Percentiles rank a stretch among this genome's conserved stretches.
These are phyloP conservation scores for Achlya flavicornis DNA, from an alignment of 2,888 invertebrate species.

Conservation along the genomic window DNA sequence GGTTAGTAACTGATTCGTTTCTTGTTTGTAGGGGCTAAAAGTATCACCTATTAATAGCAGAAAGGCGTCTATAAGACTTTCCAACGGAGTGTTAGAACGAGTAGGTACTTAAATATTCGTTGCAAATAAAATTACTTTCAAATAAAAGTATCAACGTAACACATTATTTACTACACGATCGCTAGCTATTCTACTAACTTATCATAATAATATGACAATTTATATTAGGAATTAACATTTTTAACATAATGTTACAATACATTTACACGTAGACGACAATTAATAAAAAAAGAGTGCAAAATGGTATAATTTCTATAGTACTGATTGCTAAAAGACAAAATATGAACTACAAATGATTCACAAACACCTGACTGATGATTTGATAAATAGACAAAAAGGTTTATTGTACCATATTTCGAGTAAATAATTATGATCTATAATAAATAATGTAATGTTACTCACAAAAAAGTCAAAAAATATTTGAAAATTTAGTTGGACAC, in stretches of 20 bases:
- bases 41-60: too few species aligned
- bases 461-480: background rate
- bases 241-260: conserved; percentile 1
- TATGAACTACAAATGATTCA: background rate
- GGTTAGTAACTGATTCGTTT: too few species aligned
- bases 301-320: background rate
- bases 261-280: background rate
- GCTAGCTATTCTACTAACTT: conserved; percentile 13
- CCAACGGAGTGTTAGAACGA: conserved; percentile 12
- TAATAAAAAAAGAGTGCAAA: background rate
- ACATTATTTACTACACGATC: background rate
- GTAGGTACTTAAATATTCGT: conserved; percentile 26
- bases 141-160: conserved; percentile 14
- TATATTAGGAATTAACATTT: conserved; percentile 3
- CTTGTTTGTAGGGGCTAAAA: too few species aligned
- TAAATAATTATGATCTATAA: conserved; percentile 4
- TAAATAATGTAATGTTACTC: background rate
- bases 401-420: background rate
- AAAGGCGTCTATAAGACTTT: background rate
- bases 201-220: conserved; percentile 7
- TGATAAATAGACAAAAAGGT: background rate
- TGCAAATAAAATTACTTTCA: conserved; percentile 27
- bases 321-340: background rate
- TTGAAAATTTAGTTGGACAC: background rate
- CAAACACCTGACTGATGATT: background rate